Evolutionary conservation across 2,113 vertebrate genomes (phyloP), one percentile per base, ranked within the genome.

Genomic region (Zosterops borbonicus): DNA sequence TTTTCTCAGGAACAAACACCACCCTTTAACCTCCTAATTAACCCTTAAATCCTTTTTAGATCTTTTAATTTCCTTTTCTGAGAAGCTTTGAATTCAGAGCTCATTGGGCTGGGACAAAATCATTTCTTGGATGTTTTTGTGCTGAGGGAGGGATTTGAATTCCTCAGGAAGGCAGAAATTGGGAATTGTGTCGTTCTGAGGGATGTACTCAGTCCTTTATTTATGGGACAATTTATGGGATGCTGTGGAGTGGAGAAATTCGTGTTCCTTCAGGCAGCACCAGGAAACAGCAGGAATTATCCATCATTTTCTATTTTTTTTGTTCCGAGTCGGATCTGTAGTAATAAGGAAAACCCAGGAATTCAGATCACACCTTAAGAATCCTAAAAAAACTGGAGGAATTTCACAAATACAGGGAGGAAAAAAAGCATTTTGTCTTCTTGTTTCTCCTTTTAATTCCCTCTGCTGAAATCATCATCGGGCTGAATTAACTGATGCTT

Each of bases 1-100:
- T 25, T 62, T 25, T 59, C 35, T 41, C 78, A 9, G 23, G 46
- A 75, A 1, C 17, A 22, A n/a, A 7, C 10, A 9, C 44, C 44
- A 23, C 18, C 22, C 24, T 71, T 90, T 10, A 55, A 3, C 41
- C 12, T 44, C 31, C 29, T 9, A 18, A 35, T 50, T 22, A 31
- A 9, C 29, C 10, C 9, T 49, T 15, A 10, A 33, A 37, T 77
- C 55, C 3, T 74, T 84, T 44, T 50, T 50, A 17, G 4, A 6
- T 80, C 4, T 47, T 79, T 69, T 28, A 12, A 10, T 58, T 71
- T 27, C 29, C 2, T 47, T 69, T 56, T 42, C 42, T 25, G 46
- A 64, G 9, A 29, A 37, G 5, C 19, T 70, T 39, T 0, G 0
- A 24, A 27, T 4, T 6, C 24, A 10, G 7, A 16, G 58, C 16